Evolutionary conservation across 2,888 invertebrate species (phyloP), one percentile per base, ranked within the genome.

Genomic region (Neoascia interrupta): DNA sequence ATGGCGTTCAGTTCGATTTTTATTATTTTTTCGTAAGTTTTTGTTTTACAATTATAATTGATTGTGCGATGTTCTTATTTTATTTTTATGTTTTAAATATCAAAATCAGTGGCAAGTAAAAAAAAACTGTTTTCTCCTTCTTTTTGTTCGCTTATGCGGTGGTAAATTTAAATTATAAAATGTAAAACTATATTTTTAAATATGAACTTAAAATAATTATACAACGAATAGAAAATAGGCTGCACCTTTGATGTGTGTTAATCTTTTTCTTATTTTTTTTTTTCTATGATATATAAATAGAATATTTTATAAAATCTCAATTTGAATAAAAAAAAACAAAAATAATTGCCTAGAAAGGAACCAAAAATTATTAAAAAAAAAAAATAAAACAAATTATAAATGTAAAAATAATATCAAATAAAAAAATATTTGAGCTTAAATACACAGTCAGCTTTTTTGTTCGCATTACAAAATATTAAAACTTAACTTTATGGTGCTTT

Each of bases 371-470:
- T n/a, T n/a, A n/a, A n/a, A n/a, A n/a, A 43, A 64, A 45, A 63
- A 15, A 16, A 23, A 51, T 4, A 60, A 28, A 54, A 31, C 36
- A 28, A 37, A 56, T 36, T n/a, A n/a, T n/a, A n/a, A n/a, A 39
- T 4, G 41, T 28, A 53, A 53, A 75, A n/a, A n/a, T n/a, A 75
- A 49, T 54, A 49, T 56, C 15, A 63, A 69, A 75, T 45, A 56
- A n/a, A n/a, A n/a, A n/a, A n/a, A 69, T 56, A 36, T 75, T 74
- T 69, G 69, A 68, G 74, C 74, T 75, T 63, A 69, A 63, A 69
- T 75, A 69, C 69, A 75, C 61, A 69, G 61, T 75, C 74, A 69
- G 74, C 47, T 31, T 26, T 56, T 68, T 58, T 58, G 49, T 74
- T 75, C 43, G 36, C 63, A 41, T 75, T 61, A 75, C 47, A 75